Evolutionary conservation across 2,888 invertebrate species (phyloP).

Genomic region (Theretra japonica): DNA sequence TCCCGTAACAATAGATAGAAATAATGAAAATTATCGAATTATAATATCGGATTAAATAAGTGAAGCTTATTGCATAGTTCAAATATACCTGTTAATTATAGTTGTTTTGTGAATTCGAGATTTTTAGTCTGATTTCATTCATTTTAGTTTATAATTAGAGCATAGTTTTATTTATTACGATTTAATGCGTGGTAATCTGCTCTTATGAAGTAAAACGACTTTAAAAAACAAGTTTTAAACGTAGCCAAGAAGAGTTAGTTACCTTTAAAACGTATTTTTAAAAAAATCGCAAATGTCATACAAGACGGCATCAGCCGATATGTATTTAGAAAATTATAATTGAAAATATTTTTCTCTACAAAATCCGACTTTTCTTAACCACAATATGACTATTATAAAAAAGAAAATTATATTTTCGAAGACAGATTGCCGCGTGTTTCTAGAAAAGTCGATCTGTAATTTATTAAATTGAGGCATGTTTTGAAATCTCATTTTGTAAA

Average conservation of each 20-base stretch:
- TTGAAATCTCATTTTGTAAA: background rate
- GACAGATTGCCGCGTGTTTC: background rate
- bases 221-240: no score
- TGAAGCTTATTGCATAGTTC: slow-evolving; percentile 53
- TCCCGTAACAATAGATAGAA: slow-evolving; percentile 33
- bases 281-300: no score
- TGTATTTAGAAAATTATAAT: no score
- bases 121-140: slow-evolving; percentile 32
- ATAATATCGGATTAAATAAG: slow-evolving; percentile 50
- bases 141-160: slow-evolving; percentile 17
- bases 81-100: slow-evolving; percentile 31
- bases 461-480: background rate
- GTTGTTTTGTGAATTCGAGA: slow-evolving; percentile 26
- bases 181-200: slow-evolving; percentile 6
- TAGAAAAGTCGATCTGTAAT: background rate
- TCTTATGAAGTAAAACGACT: background rate
- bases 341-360: background rate
- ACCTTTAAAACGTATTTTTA: no score
- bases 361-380: background rate
- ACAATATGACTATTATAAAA: background rate
- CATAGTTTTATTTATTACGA: background rate
- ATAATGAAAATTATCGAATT: slow-evolving; percentile 51
- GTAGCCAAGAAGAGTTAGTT: no score
- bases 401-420: no score
- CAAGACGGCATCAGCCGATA: no score